Evolutionary conservation across 2,888 invertebrate genomes (phyloP).

Genomic region (Pandemis heparana): DNA sequence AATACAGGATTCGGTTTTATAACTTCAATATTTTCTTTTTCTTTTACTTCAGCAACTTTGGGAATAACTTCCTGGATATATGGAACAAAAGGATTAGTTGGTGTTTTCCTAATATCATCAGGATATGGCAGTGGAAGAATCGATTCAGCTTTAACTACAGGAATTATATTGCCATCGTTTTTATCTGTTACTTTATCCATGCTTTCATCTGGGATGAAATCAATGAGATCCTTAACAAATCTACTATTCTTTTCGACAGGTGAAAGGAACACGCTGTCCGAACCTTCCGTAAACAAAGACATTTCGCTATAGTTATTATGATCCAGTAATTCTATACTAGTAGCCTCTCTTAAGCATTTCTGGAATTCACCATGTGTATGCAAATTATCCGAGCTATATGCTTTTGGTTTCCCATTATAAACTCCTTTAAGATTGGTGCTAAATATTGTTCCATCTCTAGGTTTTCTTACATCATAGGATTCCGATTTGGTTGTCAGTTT

Average conservation of each 20-base stretch:
- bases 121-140: conserved; percentile 70
- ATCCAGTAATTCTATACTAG: conserved; percentile 72
- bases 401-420: conserved; percentile 77
- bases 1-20: neutral
- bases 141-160: conserved; percentile 67
- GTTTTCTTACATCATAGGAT: conserved; percentile 52
- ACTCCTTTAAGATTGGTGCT: conserved; percentile 65
- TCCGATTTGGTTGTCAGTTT: conserved; percentile 60
- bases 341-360: conserved; percentile 72
- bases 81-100: conserved; percentile 50
- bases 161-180: conserved; percentile 48
- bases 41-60: conserved; percentile 40
- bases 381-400: conserved; percentile 76
- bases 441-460: conserved; percentile 62
- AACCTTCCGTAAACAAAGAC: conserved; percentile 70
- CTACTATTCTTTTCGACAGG: conserved; percentile 62
- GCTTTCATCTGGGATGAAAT: neutral
- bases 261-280: conserved; percentile 70
- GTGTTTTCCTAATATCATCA: conserved; percentile 56
- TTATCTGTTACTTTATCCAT: conserved; percentile 44
- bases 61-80: conserved; percentile 43
- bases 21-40: conserved; percentile 48
- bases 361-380: conserved; percentile 62
- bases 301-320: conserved; percentile 59
- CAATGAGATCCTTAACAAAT: conserved; percentile 45